These are phyloP conservation scores for Saccopteryx leptura DNA, from an alignment of 2,113 vertebrate genomes.

Conservation along the genomic window DNA sequence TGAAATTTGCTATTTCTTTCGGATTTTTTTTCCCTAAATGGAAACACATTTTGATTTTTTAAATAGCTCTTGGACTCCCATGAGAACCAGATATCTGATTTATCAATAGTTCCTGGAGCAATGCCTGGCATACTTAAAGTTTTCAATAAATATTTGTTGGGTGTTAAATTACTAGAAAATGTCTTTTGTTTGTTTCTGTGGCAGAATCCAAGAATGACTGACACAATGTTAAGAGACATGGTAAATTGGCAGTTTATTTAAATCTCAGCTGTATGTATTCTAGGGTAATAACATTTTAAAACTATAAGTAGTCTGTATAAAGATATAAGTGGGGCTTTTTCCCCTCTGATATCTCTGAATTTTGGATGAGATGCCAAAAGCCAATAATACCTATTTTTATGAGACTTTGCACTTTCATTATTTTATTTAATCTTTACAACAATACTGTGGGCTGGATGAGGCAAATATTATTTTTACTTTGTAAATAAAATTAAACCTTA, in stretches of 20 bases:
- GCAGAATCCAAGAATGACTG: conserved; percentile 16
- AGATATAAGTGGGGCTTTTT: background rate
- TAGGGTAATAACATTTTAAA: conserved; percentile 40
- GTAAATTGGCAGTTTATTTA: conserved; percentile 48
- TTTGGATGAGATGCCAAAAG: conserved; percentile 33
- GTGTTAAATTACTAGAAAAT: conserved; percentile 42
- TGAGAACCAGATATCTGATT: background rate
- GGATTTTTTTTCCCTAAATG: conserved; percentile 40
- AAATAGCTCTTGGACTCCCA: background rate
- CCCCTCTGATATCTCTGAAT: background rate
- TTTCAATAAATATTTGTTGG: conserved; percentile 42
- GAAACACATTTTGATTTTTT: conserved; percentile 28
- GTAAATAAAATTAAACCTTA: conserved; percentile 49
- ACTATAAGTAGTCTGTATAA: background rate
- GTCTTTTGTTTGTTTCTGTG: conserved; percentile 16
- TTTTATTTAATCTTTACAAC: conserved; percentile 48
- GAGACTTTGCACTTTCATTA: conserved; percentile 39
- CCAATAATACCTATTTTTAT: background rate
- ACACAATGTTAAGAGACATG: conserved; percentile 37
- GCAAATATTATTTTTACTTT: conserved; percentile 19
- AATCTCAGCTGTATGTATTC: conserved; percentile 12
- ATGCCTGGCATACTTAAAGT: background rate
- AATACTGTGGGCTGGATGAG: background rate
- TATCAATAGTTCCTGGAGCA: background rate
- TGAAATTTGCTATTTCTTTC: conserved; percentile 3